Percentiles rank a stretch among this genome's conserved stretches.
phyloP scores from a whole-genome alignment of 2,797 vertebrate genomes.

The Sebastes cheni region DNA sequence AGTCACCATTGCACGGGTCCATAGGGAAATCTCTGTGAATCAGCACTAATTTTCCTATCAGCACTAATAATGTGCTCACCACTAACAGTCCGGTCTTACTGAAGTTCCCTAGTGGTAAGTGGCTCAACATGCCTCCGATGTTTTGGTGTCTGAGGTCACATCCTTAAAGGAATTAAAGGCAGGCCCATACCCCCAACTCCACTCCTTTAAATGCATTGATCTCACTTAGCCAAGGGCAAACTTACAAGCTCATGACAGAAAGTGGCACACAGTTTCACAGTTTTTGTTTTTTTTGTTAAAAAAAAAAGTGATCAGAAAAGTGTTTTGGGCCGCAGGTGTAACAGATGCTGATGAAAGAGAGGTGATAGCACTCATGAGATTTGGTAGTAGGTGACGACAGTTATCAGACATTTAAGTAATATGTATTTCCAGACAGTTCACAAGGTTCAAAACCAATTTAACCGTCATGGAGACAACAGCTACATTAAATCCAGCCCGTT shows the following conservation, averaged over 20 bases:
- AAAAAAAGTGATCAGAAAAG: constrained; percentile 29
- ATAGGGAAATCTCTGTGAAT: constrained; percentile 72
- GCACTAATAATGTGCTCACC: constrained; percentile 67
- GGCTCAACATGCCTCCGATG: constrained; percentile 81
- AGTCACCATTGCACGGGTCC: constrained; percentile 57
- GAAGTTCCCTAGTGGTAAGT: constrained; percentile 77
- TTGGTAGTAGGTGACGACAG: background rate
- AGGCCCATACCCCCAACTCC: constrained; percentile 65
- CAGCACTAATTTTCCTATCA: constrained; percentile 79
- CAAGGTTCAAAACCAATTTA: background rate
- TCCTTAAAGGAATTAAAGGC: constrained; percentile 84
- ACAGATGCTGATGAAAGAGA: constrained; percentile 34
- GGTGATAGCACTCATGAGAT: background rate
- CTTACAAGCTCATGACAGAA: constrained; percentile 51
- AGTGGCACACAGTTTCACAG: constrained; percentile 43
- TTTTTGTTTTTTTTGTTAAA: constrained; percentile 14
- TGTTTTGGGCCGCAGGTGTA: constrained; percentile 25
- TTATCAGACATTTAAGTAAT: background rate
- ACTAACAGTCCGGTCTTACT: constrained; percentile 61
- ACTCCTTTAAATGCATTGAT: constrained; percentile 72
- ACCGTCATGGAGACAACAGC: background rate
- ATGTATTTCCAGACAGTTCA: background rate
- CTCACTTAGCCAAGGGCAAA: constrained; percentile 70
- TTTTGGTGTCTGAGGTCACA: constrained; percentile 84
- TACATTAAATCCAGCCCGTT: background rate